phyloP scores from a whole-genome alignment of 2,113 vertebrate genomes.

The Riparia riparia region DNA sequence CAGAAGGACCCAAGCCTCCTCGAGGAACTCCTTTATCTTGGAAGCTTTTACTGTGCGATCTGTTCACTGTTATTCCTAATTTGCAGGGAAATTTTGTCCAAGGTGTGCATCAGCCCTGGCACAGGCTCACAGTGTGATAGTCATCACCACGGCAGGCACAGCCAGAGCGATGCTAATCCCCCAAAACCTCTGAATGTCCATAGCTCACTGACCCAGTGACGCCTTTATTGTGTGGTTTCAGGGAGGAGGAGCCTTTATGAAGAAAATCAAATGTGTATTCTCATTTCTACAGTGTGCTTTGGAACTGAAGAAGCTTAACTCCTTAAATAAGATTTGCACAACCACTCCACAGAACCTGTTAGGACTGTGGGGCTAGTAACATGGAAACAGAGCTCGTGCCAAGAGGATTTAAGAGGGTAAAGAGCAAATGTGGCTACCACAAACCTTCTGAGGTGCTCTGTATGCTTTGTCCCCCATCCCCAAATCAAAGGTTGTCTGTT shows the following conservation, averaged over 20 bases:
- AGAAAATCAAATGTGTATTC: not conserved
- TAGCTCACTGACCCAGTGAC: fast-evolving
- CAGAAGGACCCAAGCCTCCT: not conserved
- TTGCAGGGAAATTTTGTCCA: not conserved
- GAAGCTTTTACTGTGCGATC: not conserved
- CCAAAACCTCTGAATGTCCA: not conserved
- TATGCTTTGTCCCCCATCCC: not conserved
- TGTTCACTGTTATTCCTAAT: not conserved
- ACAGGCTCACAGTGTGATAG: fast-evolving
- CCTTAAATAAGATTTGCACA: not conserved
- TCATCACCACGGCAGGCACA: not conserved
- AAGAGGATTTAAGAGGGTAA: not conserved
- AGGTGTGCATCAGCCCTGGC: not conserved
- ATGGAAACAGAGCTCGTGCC: not conserved
- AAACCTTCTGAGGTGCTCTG: not conserved
- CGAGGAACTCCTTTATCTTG: not conserved
- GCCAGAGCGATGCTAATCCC: not conserved
- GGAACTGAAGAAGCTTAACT: not conserved
- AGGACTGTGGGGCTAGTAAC: not conserved
- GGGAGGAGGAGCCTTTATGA: not conserved
- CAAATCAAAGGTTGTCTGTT: not conserved
- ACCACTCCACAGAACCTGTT: not conserved
- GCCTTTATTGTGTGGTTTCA: fast-evolving
- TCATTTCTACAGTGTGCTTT: not conserved
- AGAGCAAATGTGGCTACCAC: not conserved